A percentile compares a stretch with the other conserved stretches of the same genome.
Evolutionary conservation across 2,797 vertebrate genomes (phyloP).

Genomic region (Zenarchopterus dispar): DNA sequence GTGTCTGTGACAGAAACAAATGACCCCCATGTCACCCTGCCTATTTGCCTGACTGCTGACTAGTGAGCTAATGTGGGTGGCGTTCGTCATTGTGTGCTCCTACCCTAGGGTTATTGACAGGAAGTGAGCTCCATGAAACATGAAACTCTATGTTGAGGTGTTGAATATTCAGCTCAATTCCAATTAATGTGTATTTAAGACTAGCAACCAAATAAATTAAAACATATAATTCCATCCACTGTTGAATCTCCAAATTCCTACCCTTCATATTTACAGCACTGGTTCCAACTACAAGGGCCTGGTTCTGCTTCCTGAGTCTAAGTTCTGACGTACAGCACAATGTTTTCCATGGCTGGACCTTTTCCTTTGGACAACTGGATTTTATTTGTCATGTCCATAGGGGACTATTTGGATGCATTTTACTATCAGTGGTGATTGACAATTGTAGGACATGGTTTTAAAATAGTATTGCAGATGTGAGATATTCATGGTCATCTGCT

Average conservation of each 20-base stretch:
- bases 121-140: conserved; percentile 49
- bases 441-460: background rate
- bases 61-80: conserved; percentile 51
- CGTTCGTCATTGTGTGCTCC: conserved; percentile 55
- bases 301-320: conserved; percentile 61
- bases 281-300: conserved; percentile 32
- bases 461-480: no score
- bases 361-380: conserved; percentile 65
- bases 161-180: conserved; percentile 1
- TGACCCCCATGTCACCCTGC: conserved; percentile 68
- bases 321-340: conserved; percentile 42
- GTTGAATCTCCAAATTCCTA: conserved; percentile 24
- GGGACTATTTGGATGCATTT: conserved; percentile 50
- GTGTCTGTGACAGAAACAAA: conserved; percentile 66
- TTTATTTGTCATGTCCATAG: conserved; percentile 49
- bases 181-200: conserved; percentile 1
- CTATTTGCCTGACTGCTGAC: conserved; percentile 40
- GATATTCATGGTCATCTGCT: no score
- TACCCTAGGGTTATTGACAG: conserved; percentile 54
- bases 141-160: conserved; percentile 24
- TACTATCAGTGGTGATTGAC: conserved; percentile 26
- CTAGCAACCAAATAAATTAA: conserved; percentile 1
- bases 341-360: conserved; percentile 48
- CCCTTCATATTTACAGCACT: conserved; percentile 4
- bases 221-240: background rate